Percentiles rank a stretch among this genome's conserved stretches.
Conservation (phyloP, 2,113 vertebrate genomes). For the Pygoscelis antarcticus region DNA sequence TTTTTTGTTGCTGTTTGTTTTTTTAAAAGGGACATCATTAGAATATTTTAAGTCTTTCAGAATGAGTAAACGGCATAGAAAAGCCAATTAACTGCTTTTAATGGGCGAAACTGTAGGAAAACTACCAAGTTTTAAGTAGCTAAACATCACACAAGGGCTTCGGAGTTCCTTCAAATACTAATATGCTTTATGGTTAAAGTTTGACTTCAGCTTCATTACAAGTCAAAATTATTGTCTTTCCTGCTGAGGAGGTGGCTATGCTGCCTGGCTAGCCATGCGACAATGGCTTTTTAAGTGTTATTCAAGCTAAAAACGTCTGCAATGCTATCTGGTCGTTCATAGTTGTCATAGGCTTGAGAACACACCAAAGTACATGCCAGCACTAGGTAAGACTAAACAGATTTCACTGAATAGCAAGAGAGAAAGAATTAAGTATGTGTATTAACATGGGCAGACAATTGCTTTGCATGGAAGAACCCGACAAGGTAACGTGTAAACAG, state of each 20-base stretch:
- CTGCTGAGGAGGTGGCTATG: not conserved
- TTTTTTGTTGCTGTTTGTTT: not conserved
- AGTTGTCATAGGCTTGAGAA: not conserved
- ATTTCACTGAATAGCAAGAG: not conserved
- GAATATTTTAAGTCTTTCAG: not conserved
- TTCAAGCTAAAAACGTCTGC: not conserved
- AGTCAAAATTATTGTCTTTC: not conserved
- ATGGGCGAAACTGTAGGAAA: not conserved
- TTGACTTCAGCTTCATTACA: not conserved
- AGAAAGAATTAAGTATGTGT: not conserved
- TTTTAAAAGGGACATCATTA: not conserved
- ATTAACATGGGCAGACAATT: not conserved
- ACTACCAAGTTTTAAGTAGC: not conserved
- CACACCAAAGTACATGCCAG: not conserved
- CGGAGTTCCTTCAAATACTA: not conserved
- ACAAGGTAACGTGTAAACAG: not conserved
- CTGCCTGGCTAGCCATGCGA: not conserved
- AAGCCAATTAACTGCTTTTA: not conserved
- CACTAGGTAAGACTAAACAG: not conserved
- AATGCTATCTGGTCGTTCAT: not conserved
- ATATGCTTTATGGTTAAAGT: not conserved
- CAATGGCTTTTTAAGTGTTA: not conserved
- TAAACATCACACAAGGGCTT: not conserved
- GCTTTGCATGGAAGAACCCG: not conserved
- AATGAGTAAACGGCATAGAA: not conserved